phyloP scores from a whole-genome alignment of 2,888 invertebrate species.

The Chrysolina haemoptera region DNA sequence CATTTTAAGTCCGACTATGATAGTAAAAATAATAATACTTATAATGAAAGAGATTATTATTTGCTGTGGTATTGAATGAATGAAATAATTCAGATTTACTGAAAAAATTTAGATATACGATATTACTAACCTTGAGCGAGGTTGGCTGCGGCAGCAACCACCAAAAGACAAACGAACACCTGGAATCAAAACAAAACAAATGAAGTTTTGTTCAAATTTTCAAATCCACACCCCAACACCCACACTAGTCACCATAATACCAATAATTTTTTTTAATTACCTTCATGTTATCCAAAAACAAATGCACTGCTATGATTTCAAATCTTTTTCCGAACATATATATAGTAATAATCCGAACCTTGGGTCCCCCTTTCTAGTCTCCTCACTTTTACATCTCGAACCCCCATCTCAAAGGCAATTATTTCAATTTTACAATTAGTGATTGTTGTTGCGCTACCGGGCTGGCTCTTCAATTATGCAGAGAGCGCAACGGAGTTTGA shows the following conservation, averaged over 20 bases:
- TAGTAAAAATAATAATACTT: too few relatives aligned
- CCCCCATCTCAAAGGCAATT: conserved; percentile 32
- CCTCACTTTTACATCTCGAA: conserved; percentile 33
- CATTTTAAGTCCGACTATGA: too few relatives aligned
- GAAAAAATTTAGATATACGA: not conserved
- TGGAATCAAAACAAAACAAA: conserved; percentile 51
- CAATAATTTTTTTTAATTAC: not conserved
- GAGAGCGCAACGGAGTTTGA: not conserved
- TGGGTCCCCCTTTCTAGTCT: conserved; percentile 36
- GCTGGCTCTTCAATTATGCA: conserved; percentile 19
- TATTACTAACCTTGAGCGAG: conserved; percentile 49
- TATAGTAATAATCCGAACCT: conserved; percentile 28
- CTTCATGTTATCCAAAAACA: conserved; percentile 17
- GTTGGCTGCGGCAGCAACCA: conserved; percentile 56
- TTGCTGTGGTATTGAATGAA: too few relatives aligned
- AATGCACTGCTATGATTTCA: conserved; percentile 12
- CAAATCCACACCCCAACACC: conserved; percentile 20
- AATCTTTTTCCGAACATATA: conserved; percentile 16
- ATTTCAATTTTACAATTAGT: conserved; percentile 32
- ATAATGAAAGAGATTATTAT: too few relatives aligned
- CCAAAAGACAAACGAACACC: conserved; percentile 61
- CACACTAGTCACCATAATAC: conserved; percentile 7
- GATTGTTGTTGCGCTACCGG: conserved; percentile 29
- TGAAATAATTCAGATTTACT: too few relatives aligned
- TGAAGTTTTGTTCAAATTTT: not conserved